Conservation (phyloP, 64 coral and sea anemone species). For the Dendronephthya gigantea region DNA sequence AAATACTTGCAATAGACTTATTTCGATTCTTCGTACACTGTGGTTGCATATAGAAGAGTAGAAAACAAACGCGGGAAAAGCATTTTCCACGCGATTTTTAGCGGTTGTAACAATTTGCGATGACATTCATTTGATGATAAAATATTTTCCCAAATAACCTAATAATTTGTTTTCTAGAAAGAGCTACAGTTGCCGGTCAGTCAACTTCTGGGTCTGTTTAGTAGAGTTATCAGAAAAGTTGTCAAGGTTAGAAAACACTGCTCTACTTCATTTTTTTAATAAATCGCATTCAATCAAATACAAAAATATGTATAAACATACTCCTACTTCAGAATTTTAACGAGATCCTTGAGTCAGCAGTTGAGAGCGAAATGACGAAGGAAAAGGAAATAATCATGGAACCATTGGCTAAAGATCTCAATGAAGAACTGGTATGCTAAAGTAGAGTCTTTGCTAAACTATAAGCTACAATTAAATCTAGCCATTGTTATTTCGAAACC, state of each 20-base stretch:
- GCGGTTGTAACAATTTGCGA: no score
- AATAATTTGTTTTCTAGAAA: constrained; percentile 51
- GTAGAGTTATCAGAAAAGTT: constrained; percentile 73
- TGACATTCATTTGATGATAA: no score
- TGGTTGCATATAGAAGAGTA: no score
- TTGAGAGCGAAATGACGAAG: constrained; percentile 62
- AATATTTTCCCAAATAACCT: background rate
- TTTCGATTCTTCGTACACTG: no score
- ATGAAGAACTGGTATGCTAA: constrained; percentile 70
- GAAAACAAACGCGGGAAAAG: no score
- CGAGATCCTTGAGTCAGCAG: constrained; percentile 63
- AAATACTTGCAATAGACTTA: no score
- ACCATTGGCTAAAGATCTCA: constrained; percentile 61
- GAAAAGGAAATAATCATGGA: constrained; percentile 60
- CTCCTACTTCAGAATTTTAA: constrained; percentile 80
- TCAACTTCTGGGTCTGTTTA: constrained; percentile 84
- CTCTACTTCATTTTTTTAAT: no score
- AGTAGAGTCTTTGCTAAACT: background rate
- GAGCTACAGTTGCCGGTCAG: constrained; percentile 65
- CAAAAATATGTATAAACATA: background rate
- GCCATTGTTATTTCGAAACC: background rate
- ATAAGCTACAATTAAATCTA: background rate
- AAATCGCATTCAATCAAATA: no score
- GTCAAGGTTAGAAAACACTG: constrained; percentile 79
- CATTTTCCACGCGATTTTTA: no score